Evolutionary conservation across 2,797 vertebrate genomes (phyloP).

Genomic region (Eleutherodactylus coqui): DNA sequence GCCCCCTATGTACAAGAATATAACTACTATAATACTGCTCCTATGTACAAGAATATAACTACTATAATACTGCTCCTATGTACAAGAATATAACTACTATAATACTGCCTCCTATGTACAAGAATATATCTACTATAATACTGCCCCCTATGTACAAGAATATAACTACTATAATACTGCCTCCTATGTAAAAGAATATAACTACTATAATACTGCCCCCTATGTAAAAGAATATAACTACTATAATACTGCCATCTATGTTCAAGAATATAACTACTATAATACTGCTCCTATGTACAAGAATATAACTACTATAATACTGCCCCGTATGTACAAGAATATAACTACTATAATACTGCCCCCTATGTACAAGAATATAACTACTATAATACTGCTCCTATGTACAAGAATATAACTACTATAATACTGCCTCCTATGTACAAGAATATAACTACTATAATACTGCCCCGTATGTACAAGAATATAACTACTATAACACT

Average conservation of each 20-base stretch:
- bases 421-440: background rate
- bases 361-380: conserved; percentile 1
- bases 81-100: background rate
- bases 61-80: background rate
- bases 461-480: background rate
- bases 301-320: conserved; percentile 9
- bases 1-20: background rate
- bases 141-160: too few relatives aligned
- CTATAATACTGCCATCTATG: background rate
- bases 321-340: background rate
- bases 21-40: background rate
- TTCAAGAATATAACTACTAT: conserved; percentile 1
- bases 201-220: background rate
- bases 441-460: conserved; percentile 2
- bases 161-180: too few relatives aligned
- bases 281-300: background rate
- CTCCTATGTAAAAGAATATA: background rate
- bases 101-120: too few relatives aligned
- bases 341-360: background rate
- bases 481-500: too few relatives aligned
- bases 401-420: background rate
- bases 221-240: background rate
- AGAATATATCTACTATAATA: conserved; percentile 9
- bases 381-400: conserved; percentile 3
- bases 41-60: conserved; percentile 5